phyloP scores from a whole-genome alignment of 2,888 invertebrate genomes.

The Sisyra terminalis region DNA sequence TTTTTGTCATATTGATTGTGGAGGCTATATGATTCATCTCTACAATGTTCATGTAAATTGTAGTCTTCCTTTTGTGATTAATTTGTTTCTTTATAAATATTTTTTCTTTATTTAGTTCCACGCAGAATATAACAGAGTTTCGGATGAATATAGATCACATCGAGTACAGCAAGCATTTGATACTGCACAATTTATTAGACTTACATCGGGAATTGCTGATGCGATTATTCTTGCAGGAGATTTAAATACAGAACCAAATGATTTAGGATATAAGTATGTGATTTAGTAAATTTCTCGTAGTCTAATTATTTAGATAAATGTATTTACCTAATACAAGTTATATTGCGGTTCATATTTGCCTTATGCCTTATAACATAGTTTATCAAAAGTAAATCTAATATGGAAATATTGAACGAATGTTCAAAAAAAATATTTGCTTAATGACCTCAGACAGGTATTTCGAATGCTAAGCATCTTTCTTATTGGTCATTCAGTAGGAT shows the following conservation, averaged over 20 bases:
- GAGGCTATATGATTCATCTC: constrained; percentile 57
- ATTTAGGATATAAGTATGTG: constrained; percentile 52
- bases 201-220: constrained; percentile 65
- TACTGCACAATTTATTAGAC: constrained; percentile 81
- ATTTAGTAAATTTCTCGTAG: no score
- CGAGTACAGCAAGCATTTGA: constrained; percentile 87
- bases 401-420: no score
- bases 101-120: constrained; percentile 49
- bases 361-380: no score
- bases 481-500: no score
- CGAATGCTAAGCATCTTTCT: no score
- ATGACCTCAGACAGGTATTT: no score
- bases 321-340: no score
- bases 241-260: constrained; percentile 79
- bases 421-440: no score
- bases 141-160: constrained; percentile 85
- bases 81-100: no score
- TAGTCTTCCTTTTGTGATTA: constrained; percentile 1
- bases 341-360: no score
- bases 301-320: no score
- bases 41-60: constrained; percentile 86
- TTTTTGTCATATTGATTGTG: constrained; percentile 53
- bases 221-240: constrained; percentile 84
- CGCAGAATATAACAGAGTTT: constrained; percentile 74
- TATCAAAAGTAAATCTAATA: no score